A percentile compares a stretch with the other conserved stretches of the same genome.
These are phyloP conservation scores for Aspiorhynchus laticeps DNA, from an alignment of 2,113 vertebrate genomes.

Conservation along the genomic window DNA sequence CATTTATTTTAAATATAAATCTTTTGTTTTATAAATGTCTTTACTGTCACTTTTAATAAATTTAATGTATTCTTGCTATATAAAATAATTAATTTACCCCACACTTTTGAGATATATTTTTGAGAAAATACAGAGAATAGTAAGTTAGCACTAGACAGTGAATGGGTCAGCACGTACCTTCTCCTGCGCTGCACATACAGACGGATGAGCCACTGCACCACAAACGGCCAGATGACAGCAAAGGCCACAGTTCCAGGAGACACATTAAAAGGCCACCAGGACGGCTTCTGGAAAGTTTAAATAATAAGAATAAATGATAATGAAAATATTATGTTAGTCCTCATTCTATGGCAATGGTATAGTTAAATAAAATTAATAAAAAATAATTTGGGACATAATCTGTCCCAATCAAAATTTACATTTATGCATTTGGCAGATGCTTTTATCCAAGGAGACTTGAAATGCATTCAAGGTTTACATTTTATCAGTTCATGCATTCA, in stretches of 20 bases:
- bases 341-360: background rate
- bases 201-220: constrained; percentile 92
- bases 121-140: too few relatives aligned
- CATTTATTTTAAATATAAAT: background rate
- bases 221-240: constrained; percentile 90
- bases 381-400: background rate
- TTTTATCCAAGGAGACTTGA: background rate
- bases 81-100: background rate
- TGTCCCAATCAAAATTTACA: background rate
- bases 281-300: constrained; percentile 78
- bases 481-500: background rate
- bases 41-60: too few relatives aligned
- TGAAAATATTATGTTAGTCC: background rate
- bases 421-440: background rate
- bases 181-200: constrained; percentile 87
- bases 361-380: background rate
- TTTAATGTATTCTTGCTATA: background rate
- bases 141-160: too few relatives aligned
- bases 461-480: background rate
- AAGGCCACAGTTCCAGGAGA: constrained; percentile 88
- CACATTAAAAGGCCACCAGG: constrained; percentile 96
- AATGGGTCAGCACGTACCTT: constrained; percentile 75
- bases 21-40: too few relatives aligned
- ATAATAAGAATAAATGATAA: background rate
- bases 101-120: too few relatives aligned